Base-by-base conservation (phyloP, 1,140 invertebrate species). In the Steinernema khuongi region DNA sequence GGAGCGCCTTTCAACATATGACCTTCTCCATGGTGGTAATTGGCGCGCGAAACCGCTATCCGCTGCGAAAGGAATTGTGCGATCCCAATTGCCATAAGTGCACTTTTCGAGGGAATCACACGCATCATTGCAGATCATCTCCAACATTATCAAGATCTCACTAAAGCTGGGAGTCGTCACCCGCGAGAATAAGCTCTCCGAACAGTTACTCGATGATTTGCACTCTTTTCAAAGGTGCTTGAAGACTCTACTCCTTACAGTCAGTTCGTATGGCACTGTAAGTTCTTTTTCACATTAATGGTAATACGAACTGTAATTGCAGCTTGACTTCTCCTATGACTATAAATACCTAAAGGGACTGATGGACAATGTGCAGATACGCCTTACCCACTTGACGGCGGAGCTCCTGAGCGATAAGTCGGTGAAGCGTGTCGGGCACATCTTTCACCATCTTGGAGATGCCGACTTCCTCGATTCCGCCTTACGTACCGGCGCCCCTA, bases 291-390 rank as follows among this genome's bases (percentile, higher is more conserved):
- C 14, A 26, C 4, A 4, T 60, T 60, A 14, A 60, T 11, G 4
- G 14, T 14, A 60, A 17, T 26, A 17, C 7, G 22, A 22, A 2
- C 36, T 41, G 7, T 41, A 41, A 41, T 41, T 60, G 14, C 50
- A 60, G 50, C 50, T 60, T 22, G 50, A 60, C 50, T 60, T n/a
- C 50, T 60, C 50, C 7, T 60, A 60, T 22, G 50, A 60, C 22
- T 60, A 60, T 22, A 60, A 60, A 22, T 22, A 60, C 22, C 50
- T 60, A 4, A 60, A 60, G 50, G 2, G 50, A 11, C 11, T 17
- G 2, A 60, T 60, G 50, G 50, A 60, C 50, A 22, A 60, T 17
- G 19, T 22, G 22, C 50, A 60, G 26, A 4, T 22, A 4, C 50
- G 11, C 2, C 50, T 60, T 2, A 11, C 22, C 14, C 14, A 60